Conservation (phyloP, 2,113 vertebrate species). For the Mormoops blainvillei region DNA sequence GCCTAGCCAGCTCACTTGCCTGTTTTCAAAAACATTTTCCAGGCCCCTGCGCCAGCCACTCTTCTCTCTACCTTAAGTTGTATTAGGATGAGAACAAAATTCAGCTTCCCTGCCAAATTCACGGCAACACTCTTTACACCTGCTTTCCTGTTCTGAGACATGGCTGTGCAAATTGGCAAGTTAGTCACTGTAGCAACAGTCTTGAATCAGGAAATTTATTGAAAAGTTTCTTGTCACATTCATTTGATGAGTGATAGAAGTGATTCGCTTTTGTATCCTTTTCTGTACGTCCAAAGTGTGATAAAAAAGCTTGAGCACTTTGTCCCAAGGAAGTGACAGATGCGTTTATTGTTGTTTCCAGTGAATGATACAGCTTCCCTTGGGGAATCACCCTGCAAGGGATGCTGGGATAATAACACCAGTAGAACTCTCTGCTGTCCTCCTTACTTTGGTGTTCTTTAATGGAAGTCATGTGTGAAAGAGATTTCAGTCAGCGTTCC, state of each 20-base stretch:
- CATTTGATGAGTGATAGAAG: background rate
- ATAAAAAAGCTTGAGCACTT: background rate
- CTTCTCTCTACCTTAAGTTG: background rate
- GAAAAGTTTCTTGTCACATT: background rate
- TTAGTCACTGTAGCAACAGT: fast-evolving
- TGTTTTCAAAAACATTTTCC: background rate
- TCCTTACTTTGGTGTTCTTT: background rate
- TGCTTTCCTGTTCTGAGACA: background rate
- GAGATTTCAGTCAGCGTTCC: background rate
- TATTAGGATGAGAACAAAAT: background rate
- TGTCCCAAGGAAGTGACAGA: background rate
- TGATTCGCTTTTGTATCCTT: background rate
- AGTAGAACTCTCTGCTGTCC: background rate
- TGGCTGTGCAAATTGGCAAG: background rate
- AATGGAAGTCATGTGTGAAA: background rate
- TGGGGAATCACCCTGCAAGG: background rate
- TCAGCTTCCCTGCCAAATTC: background rate
- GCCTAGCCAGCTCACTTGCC: background rate
- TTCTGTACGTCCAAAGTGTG: background rate
- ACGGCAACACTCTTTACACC: no score
- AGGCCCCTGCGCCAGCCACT: background rate
- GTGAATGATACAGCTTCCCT: background rate
- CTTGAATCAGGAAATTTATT: background rate
- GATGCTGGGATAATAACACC: background rate
- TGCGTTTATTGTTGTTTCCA: background rate